Conservation (phyloP, 2,888 invertebrate genomes). For the Drosophila vallismaia region DNA sequence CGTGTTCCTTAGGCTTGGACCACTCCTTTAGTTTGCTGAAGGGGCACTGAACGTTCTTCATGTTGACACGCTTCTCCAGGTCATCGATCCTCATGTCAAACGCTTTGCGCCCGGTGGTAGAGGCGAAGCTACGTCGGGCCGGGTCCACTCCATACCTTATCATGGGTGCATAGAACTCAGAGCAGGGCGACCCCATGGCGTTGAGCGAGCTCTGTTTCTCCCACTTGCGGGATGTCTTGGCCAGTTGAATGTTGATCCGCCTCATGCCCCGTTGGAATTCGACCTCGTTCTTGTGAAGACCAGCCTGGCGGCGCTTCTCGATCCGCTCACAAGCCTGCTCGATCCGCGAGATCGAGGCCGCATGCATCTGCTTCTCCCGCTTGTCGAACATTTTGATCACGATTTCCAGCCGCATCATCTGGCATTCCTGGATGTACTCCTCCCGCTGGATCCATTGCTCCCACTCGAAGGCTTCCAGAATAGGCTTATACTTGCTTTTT, state of each 20-base stretch:
- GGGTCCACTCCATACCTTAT: constrained; percentile 88
- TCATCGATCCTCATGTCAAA: constrained; percentile 81
- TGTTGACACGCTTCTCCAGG: constrained; percentile 74
- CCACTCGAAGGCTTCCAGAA: constrained; percentile 91
- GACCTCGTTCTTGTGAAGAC: constrained; percentile 85
- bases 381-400: constrained; percentile 86
- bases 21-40: constrained; percentile 78
- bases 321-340: constrained; percentile 85
- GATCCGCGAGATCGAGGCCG: constrained; percentile 83
- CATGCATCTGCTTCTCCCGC: constrained; percentile 81
- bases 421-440: constrained; percentile 90
- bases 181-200: constrained; percentile 86
- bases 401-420: constrained; percentile 87
- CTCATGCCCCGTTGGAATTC: constrained; percentile 84
- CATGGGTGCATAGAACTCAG: constrained; percentile 87
- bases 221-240: constrained; percentile 83
- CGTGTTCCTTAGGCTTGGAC: constrained; percentile 79
- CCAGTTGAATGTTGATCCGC: constrained; percentile 84
- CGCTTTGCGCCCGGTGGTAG: constrained; percentile 61
- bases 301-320: constrained; percentile 85
- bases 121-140: constrained; percentile 85
- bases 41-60: constrained; percentile 72
- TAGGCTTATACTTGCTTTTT: constrained; percentile 84
- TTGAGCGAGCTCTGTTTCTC: constrained; percentile 84
- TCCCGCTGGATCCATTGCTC: constrained; percentile 94